A percentile compares a stretch with the other conserved stretches of the same genome.
These are phyloP conservation scores for Pseudorhiza aurosa DNA, from an alignment of 30 jellyfish, hydroid and myxozoan species.

Conservation along the genomic window DNA sequence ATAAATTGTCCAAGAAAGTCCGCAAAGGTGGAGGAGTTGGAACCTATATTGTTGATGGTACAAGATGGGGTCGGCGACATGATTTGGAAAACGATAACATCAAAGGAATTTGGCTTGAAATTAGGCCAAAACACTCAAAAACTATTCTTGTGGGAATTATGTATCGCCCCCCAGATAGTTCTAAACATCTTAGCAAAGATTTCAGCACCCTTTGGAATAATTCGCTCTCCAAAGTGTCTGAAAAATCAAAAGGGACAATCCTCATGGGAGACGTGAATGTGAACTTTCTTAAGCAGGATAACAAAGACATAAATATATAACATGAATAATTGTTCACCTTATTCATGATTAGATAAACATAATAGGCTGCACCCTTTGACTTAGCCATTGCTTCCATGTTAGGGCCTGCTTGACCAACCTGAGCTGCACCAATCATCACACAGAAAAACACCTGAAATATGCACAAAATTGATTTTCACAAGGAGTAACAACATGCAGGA, in stretches of 20 bases:
- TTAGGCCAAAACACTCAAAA: slow-evolving; percentile 49
- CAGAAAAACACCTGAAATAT: slow-evolving; percentile 82
- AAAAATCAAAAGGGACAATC: slow-evolving; percentile 23
- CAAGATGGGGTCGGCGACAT: slow-evolving; percentile 56
- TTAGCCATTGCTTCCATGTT: slow-evolving; percentile 93
- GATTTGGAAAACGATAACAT: slow-evolving; percentile 57
- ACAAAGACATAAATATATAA: not conserved
- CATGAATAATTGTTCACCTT: slow-evolving; percentile 38
- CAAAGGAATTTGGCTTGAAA: slow-evolving; percentile 56
- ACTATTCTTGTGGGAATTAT: slow-evolving; percentile 34
- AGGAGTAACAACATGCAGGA: not conserved
- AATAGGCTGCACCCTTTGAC: slow-evolving; percentile 97
- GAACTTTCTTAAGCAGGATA: slow-evolving; percentile 30
- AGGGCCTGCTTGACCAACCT: slow-evolving; percentile 96
- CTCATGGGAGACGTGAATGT: slow-evolving; percentile 40
- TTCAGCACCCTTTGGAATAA: slow-evolving; percentile 7
- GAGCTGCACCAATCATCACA: slow-evolving; percentile 99
- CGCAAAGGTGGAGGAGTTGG: slow-evolving; percentile 77
- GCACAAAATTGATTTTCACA: not conserved
- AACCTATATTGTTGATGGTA: slow-evolving; percentile 67
- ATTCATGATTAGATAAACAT: slow-evolving; percentile 64
- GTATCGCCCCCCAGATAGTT: slow-evolving; percentile 43
- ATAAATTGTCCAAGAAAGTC: slow-evolving; percentile 71
- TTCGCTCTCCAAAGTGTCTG: slow-evolving; percentile 15
- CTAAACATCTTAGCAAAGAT: slow-evolving; percentile 32